Evolutionary conservation across 2,113 vertebrate genomes (phyloP).

Genomic region (Rynchops niger): DNA sequence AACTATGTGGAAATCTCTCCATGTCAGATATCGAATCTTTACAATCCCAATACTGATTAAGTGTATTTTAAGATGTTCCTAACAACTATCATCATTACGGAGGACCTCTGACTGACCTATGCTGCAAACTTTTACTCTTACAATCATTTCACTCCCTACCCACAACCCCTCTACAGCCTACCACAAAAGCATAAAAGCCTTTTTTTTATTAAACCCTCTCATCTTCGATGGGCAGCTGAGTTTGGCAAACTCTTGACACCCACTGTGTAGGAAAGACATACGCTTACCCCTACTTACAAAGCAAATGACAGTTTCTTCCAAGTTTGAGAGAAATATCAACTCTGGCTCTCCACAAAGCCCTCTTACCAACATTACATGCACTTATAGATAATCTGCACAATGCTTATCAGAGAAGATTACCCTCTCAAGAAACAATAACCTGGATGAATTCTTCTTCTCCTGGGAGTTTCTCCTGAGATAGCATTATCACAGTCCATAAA

Average conservation of each 20-base stretch:
- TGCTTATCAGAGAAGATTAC: not conserved
- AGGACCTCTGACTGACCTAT: not conserved
- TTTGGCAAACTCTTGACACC: not conserved
- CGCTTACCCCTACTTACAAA: not conserved
- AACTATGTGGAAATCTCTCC: not conserved
- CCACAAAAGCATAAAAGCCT: not conserved
- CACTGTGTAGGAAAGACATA: not conserved
- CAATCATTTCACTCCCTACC: not conserved
- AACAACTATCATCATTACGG: not conserved
- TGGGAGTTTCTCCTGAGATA: not conserved
- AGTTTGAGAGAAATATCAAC: not conserved
- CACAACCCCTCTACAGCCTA: not conserved
- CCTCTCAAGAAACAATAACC: conserved; percentile 24
- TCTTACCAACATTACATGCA: not conserved
- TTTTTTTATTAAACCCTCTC: not conserved
- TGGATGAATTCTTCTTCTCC: not conserved
- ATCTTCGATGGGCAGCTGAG: not conserved
- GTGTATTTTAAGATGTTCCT: not conserved
- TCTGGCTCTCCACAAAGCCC: not conserved
- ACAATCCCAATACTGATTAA: not conserved
- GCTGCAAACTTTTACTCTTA: not conserved
- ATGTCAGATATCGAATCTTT: not conserved
- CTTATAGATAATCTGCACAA: not conserved
- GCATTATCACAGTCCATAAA: not conserved
- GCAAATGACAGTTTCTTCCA: not conserved